Evolutionary conservation across 2,888 invertebrate species (phyloP), one percentile per base, ranked within the genome.

Genomic region (Stomorhina lunata): DNA sequence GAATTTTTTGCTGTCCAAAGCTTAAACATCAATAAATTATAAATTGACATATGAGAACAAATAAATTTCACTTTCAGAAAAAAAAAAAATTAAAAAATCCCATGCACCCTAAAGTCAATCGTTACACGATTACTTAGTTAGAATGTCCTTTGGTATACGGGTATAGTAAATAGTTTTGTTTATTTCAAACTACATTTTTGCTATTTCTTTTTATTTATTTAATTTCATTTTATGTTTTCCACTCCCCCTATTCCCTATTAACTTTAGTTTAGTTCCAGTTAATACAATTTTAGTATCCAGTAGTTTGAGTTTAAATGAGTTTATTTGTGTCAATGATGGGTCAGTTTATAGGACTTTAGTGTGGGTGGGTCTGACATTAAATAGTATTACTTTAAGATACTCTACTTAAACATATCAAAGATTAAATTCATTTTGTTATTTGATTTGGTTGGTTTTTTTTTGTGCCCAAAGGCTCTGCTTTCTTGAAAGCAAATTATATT

Each of bases 381-480:
- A 55, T 4, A 57, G 50, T 37, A 12, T 6, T n/a, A n/a, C n/a
- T n/a, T n/a, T n/a, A n/a, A n/a, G n/a, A n/a, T n/a, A n/a, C n/a
- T n/a, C n/a, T n/a, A n/a, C n/a, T n/a, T n/a, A n/a, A n/a, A n/a
- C n/a, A 61, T 27, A 10, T 40, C 17, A 17, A 22, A 25, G 68
- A 69, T 55, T 77, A 32, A 40, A 15, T 69, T 50, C 17, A 40
- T 77, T 59, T 32, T 50, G 59, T n/a, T 61, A 9, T 50, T 48
- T 50, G n/a, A 59, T 20, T 29, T 29, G 34, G 68, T 50, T 34
- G 1, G 32, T 66, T n/a, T n/a, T n/a, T n/a, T n/a, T n/a, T n/a
- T n/a, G n/a, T n/a, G 59, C 76, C 59, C 68, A 10, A 7, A 59
- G 76, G 50, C 40, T 43, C 59, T 10, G 9, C 50, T 59, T 76